Evolutionary conservation across 2,797 vertebrate genomes (phyloP).

Genomic region (Acanthurus tractus): DNA sequence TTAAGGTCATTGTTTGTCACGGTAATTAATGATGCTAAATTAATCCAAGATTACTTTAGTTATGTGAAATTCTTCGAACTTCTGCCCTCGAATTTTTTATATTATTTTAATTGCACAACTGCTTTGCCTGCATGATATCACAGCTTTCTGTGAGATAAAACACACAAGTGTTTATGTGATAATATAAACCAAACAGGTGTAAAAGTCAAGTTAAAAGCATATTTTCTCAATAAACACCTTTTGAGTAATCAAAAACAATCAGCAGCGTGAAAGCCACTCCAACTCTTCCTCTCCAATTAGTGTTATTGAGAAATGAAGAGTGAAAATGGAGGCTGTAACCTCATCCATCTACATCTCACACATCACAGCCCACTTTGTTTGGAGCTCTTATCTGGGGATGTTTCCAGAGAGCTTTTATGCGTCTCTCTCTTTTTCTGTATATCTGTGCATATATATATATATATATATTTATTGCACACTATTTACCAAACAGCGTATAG

Average conservation of each 20-base stretch:
- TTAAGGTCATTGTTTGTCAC: no score
- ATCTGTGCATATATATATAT: slow-evolving; percentile 3
- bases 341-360: slow-evolving; percentile 61
- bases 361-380: slow-evolving; percentile 50
- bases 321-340: slow-evolving; percentile 49
- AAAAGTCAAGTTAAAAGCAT: background rate
- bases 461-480: slow-evolving; percentile 49
- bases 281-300: slow-evolving; percentile 54
- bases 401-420: slow-evolving; percentile 53
- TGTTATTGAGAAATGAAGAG: slow-evolving; percentile 73
- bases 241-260: slow-evolving; percentile 59
- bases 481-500: slow-evolving; percentile 75
- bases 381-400: slow-evolving; percentile 50
- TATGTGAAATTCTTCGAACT: no score
- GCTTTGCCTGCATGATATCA: background rate
- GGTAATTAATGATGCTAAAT: no score
- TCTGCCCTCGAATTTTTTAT: no score
- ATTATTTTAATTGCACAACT: no score
- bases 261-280: slow-evolving; percentile 12
- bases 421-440: background rate
- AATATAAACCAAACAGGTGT: background rate
- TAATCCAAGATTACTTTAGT: no score
- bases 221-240: slow-evolving; percentile 12
- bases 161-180: background rate
- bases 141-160: background rate